Evolutionary conservation across 1,140 invertebrate species (phyloP), one percentile per base, ranked within the genome.

Genomic region (Apocrypta bakeri): DNA sequence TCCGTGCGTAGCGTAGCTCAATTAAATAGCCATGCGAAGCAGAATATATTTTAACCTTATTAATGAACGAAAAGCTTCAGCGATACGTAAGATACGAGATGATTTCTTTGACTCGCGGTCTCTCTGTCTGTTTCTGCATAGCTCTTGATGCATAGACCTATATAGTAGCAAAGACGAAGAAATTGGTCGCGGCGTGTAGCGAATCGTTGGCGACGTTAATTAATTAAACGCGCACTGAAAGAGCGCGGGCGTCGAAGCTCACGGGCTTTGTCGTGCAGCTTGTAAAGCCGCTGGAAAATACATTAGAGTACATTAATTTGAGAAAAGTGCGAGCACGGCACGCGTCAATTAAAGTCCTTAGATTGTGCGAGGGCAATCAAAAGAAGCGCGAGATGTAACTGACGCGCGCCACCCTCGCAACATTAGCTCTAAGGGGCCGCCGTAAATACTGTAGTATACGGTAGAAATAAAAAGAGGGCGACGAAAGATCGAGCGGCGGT

Each of bases 271-370:
- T 24, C 31, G 37, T 25, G 69, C 24, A 21, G 25, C 31, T 31
- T 12, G 24, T 17, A 25, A 72, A 37, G 63, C 63, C 63, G 63
- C 4, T 24, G n/a, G 37, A 56, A 56, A 56, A 56, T 56, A 42
- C 61, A 79, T 79, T 69, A 79, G 69, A 82, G 74, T 48, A 42
- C 24, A 77, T 81, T 81, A 82, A 82, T 81, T 81, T 81, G 42
- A 12, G 42, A 77, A 64, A 71, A 31, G 31, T 1, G n/a, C 0
- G 17, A 24, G 25, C n/a, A n/a, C 48, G 71, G 24, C 79, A 56
- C 71, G 63, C 74, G 81, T 76, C 81, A 82, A 82, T 77, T 82
- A 82, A 69, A 71, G 63, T 71, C 75, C 24, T 74, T 61, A 25
- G 3, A 27, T 27, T 56, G 48, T 42, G 27, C 25, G 25, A 21